These are phyloP conservation scores for Bubo scandiacus DNA, from an alignment of 2,113 vertebrate genomes.

Conservation along the genomic window DNA sequence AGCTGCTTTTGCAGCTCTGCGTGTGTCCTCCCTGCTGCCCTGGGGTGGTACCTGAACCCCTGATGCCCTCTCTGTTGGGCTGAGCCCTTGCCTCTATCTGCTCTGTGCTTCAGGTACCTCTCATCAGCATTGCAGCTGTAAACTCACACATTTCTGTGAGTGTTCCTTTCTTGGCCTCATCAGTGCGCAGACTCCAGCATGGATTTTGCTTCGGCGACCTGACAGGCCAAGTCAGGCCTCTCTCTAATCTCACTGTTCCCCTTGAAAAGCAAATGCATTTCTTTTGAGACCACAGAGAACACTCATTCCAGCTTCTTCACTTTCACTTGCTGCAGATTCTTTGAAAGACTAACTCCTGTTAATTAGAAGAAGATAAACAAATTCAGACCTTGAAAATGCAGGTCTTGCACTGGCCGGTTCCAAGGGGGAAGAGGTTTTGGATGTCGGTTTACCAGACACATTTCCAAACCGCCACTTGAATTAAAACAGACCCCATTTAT, in stretches of 20 bases:
- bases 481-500: constrained; percentile 23
- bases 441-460: not conserved
- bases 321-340: not conserved
- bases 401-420: not conserved
- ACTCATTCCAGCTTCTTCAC: not conserved
- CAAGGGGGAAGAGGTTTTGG: not conserved
- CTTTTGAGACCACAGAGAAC: not conserved
- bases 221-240: not conserved
- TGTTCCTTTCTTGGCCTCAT: not conserved
- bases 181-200: not conserved
- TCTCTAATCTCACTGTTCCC: not conserved
- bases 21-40: not conserved
- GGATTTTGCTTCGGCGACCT: not conserved
- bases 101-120: not conserved
- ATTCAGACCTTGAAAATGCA: not conserved
- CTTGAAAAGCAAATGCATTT: not conserved
- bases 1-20: not conserved
- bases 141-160: not conserved
- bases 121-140: not conserved
- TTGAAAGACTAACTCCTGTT: constrained; percentile 26
- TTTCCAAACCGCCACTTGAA: not conserved
- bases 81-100: not conserved
- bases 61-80: not conserved
- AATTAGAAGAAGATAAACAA: constrained; percentile 38
- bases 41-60: accelerated